Conservation (phyloP, 2,888 invertebrate genomes). For the Leuctra nigra region DNA sequence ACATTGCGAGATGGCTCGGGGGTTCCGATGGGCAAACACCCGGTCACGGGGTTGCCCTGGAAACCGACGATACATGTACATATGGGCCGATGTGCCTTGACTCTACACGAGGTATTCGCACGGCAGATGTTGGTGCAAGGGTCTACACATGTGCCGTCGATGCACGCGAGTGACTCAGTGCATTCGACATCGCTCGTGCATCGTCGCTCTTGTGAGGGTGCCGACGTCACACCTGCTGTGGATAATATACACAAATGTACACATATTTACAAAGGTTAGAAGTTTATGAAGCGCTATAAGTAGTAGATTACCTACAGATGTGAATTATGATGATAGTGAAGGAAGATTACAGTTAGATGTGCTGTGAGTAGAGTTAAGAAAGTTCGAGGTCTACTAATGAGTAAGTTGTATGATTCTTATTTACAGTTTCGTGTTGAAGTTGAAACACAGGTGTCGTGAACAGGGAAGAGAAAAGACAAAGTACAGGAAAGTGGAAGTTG, state of each 20-base stretch:
- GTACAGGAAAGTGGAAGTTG: slow-evolving; percentile 27
- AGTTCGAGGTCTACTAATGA: slow-evolving; percentile 17
- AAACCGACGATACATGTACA: slow-evolving; percentile 53
- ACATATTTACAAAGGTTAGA: slow-evolving; percentile 28
- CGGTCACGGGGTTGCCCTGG: slow-evolving; percentile 28
- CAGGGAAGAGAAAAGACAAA: slow-evolving; percentile 22
- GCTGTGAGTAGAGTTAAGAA: slow-evolving; percentile 19
- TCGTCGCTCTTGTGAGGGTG: slow-evolving; percentile 51
- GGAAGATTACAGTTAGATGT: neutral
- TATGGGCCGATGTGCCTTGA: slow-evolving; percentile 75
- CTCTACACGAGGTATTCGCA: slow-evolving; percentile 66
- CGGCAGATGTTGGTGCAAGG: slow-evolving; percentile 72
- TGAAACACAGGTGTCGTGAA: slow-evolving; percentile 20
- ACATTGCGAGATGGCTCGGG: neutral
- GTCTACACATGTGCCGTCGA: slow-evolving; percentile 73
- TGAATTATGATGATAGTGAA: slow-evolving; percentile 6
- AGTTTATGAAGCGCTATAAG: neutral
- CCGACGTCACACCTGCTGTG: slow-evolving; percentile 39
- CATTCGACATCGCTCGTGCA: slow-evolving; percentile 80
- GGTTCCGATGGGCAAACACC: slow-evolving; percentile 18
- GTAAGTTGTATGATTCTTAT: slow-evolving; percentile 28
- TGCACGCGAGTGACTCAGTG: slow-evolving; percentile 75
- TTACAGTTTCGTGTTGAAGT: slow-evolving; percentile 16
- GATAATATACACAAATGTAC: slow-evolving; percentile 35
- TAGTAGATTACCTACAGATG: slow-evolving; percentile 8